A percentile compares a stretch with the other conserved stretches of the same genome.
Evolutionary conservation across 2,113 vertebrate species (phyloP).

Genomic region (Hydrochoerus hydrochaeris): DNA sequence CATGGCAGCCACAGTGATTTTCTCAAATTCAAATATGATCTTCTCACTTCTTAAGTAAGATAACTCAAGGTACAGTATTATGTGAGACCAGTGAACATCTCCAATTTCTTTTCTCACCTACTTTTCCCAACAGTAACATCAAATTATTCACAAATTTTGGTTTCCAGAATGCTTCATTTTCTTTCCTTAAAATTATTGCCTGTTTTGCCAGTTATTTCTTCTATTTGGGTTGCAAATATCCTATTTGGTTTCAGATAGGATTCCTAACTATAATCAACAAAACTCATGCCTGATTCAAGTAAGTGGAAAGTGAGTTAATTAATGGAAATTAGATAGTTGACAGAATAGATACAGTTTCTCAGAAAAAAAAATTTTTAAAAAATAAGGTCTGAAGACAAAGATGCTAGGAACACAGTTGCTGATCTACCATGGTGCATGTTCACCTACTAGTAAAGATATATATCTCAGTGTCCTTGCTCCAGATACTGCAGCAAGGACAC

Average conservation of each 20-base stretch:
- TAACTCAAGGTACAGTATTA: background rate
- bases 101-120: background rate
- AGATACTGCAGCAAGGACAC: background rate
- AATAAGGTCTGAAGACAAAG: background rate
- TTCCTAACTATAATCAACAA: background rate
- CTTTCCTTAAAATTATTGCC: background rate
- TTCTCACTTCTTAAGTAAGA: background rate
- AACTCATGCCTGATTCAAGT: background rate
- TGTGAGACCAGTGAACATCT: background rate
- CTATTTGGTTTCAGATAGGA: background rate
- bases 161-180: background rate
- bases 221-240: background rate
- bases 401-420: background rate
- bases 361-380: background rate
- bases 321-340: background rate
- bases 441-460: background rate
- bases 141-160: background rate
- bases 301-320: background rate
- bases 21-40: background rate
- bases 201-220: slow-evolving; percentile 1
- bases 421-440: background rate
- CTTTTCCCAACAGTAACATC: background rate
- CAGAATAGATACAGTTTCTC: background rate
- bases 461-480: background rate
- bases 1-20: background rate